These are phyloP conservation scores for Todus mexicanus DNA, from an alignment of 2,797 vertebrate species.

Conservation along the genomic window DNA sequence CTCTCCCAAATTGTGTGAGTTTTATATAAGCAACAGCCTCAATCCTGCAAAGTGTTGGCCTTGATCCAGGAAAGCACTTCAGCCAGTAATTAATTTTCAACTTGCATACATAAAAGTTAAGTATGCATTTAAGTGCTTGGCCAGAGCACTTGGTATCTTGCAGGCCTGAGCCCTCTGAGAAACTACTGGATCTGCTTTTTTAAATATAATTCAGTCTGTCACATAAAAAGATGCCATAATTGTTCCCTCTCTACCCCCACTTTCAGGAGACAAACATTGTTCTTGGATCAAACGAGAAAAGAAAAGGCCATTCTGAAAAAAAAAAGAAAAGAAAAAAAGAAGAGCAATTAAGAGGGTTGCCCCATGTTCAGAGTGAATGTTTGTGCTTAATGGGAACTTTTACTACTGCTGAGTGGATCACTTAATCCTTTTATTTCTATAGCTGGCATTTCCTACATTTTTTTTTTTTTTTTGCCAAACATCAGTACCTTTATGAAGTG, in stretches of 20 bases:
- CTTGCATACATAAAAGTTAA: slow-evolving; percentile 55
- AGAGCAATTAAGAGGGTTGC: slow-evolving; percentile 22
- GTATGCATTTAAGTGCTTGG: slow-evolving; percentile 16
- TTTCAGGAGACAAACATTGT: slow-evolving; percentile 44
- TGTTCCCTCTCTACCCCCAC: slow-evolving; percentile 13
- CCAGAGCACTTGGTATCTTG: not conserved
- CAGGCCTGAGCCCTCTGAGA: slow-evolving; percentile 19
- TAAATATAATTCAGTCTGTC: slow-evolving; percentile 13
- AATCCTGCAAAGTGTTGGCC: slow-evolving; percentile 15
- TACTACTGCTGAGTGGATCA: slow-evolving; percentile 46
- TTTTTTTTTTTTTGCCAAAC: slow-evolving; percentile 20
- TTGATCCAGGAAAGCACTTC: slow-evolving; percentile 55
- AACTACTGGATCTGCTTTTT: slow-evolving; percentile 28
- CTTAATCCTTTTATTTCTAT: slow-evolving; percentile 69
- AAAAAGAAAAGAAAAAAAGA: not conserved
- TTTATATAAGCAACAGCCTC: not conserved
- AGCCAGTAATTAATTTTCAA: slow-evolving; percentile 55
- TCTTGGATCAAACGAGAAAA: not conserved
- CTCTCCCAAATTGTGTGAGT: not conserved
- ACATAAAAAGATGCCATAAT: slow-evolving; percentile 34
- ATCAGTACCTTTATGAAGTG: slow-evolving; percentile 47
- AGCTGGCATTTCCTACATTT: slow-evolving; percentile 52
- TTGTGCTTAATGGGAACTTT: slow-evolving; percentile 52
- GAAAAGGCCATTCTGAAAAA: not conserved
- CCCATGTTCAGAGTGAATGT: not conserved